Base-by-base conservation (phyloP, 2,113 vertebrate species). In the Saccopteryx leptura region DNA sequence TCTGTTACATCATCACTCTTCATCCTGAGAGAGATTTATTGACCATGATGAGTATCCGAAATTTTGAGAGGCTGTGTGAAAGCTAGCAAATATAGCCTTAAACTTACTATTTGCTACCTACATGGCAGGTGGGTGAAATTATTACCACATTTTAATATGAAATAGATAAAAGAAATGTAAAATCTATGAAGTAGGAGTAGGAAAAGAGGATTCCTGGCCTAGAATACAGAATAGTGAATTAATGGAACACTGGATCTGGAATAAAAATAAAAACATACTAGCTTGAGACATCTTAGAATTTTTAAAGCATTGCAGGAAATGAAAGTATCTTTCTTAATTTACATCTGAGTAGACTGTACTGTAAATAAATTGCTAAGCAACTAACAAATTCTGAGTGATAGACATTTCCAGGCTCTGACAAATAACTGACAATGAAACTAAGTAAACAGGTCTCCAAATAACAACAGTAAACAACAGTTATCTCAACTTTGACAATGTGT, bases 311-410 rank as follows among this genome's bases (percentile, higher is more conserved):
- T 65, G 9, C 6, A 79, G 48, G 79, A 68, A 79, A 74, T 68
- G 18, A 72, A 39, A 83, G 0, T 0, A 33, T 79, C 17, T 46
- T 52, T 68, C 52, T 46, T 66, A 79, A 74, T 68, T 61, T 79
- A 10, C 48, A 61, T 79, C 50, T 86, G 39, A 83, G 15, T 46
- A 28, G 28, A 28, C 0, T 86, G 93, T 65, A 83, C n/a, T 54
- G 15, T 72, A 93, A 65, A 54, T 83, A 79, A 31, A 54, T 88
- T 93, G 83, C 81, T 92, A 93, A 76, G 48, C 39, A 94, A 85
- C 61, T 50, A 86, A 24, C 58, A 68, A 56, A 81, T 75, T 92
- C 31, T 60, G 39, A 74, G 23, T 68, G 66, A 54, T 5, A 83
- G 76, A 50, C 13, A 54, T 78, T 93, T 94, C 46, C 15, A 74